Conservation (phyloP, 2,113 vertebrate species). For the Carettochelys insculpta region DNA sequence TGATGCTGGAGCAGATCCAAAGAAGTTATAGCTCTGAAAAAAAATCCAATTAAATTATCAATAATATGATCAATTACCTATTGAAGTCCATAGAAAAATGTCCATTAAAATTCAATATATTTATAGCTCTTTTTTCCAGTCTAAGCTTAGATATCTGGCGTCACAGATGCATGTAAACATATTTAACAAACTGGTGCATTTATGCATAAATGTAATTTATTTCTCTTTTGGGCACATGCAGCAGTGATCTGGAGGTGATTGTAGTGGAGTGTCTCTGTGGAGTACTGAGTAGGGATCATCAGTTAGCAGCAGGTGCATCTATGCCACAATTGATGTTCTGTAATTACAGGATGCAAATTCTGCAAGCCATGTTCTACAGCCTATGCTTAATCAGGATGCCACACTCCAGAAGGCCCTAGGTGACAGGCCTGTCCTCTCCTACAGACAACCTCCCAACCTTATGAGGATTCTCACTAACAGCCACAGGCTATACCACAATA, state of each 20-base stretch:
- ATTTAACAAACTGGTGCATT: background rate
- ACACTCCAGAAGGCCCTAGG: no score
- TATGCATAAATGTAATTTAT: constrained; percentile 8
- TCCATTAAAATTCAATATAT: background rate
- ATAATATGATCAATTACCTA: background rate
- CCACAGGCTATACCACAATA: no score
- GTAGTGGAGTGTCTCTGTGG: background rate
- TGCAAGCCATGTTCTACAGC: constrained; percentile 10
- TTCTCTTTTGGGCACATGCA: constrained; percentile 6
- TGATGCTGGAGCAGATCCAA: background rate
- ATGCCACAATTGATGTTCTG: constrained; percentile 23
- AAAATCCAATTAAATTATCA: background rate
- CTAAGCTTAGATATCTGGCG: background rate
- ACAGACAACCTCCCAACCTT: no score
- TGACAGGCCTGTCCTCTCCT: no score
- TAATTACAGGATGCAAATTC: constrained; percentile 54
- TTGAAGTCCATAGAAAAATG: background rate
- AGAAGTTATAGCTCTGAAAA: background rate
- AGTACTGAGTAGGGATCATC: constrained; percentile 53
- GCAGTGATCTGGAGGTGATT: background rate
- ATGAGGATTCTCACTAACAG: no score
- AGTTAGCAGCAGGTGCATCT: constrained; percentile 13
- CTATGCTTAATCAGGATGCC: no score
- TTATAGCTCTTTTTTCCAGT: background rate
- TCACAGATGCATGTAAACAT: background rate